phyloP scores from a whole-genome alignment of 2,888 invertebrate genomes.

The Leucozona laternaria region DNA sequence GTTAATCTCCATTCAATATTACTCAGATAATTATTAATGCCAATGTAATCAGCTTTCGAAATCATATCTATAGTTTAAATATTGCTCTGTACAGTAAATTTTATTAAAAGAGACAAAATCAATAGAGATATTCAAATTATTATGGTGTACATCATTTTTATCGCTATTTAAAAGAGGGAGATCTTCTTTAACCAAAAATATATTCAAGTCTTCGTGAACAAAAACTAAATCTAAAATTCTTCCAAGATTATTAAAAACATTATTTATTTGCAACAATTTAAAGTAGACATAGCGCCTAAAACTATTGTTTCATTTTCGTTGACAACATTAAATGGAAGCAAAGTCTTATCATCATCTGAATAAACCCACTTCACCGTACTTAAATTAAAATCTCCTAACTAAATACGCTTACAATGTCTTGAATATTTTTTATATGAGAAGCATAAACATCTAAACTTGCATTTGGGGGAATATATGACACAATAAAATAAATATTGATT shows the following conservation, averaged over 20 bases:
- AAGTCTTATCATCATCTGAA: conserved; percentile 12
- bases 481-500: conserved; percentile 13
- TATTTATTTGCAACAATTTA: no score
- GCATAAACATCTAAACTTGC: conserved; percentile 13
- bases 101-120: conserved; percentile 1
- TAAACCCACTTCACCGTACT: conserved; percentile 10
- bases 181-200: not conserved
- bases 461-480: conserved; percentile 4
- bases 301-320: not conserved
- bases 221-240: not conserved
- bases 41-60: not conserved
- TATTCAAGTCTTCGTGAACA: not conserved
- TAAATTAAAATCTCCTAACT: conserved; percentile 16
- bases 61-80: conserved; percentile 14
- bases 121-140: conserved; percentile 6
- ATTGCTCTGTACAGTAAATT: not conserved
- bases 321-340: conserved; percentile 1
- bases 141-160: conserved; percentile 8
- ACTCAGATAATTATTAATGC: conserved; percentile 2
- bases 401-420: not conserved
- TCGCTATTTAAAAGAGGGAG: conserved; percentile 6
- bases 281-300: not conserved
- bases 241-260: not conserved
- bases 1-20: not conserved
- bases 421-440: conserved; percentile 17